Base-by-base conservation (phyloP, 2,888 invertebrate species). In the Oxyteleia sp. region DNA sequence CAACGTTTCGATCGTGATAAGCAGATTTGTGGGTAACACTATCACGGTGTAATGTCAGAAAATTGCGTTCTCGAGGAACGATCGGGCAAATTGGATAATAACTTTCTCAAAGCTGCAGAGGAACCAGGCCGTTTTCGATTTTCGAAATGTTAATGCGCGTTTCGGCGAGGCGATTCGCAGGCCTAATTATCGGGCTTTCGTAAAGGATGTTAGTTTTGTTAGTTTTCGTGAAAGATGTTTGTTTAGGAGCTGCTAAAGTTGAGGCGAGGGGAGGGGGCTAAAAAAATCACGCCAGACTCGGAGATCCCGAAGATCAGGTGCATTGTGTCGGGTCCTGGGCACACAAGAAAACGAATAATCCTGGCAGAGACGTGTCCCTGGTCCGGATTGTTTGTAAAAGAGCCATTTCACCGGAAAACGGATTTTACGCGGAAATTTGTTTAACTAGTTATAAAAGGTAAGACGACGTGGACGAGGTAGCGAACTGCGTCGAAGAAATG, bases 381-480 rank as follows among this genome's bases (percentile, higher is more conserved):
- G 23, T 53, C 53, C 26, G 4, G 11, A 53, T 18, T 49, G 3
- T 32, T 32, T 4, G 1, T 32, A 32, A 32, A 8, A 32, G 53
- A n/a, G 57, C 16, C 45, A 63, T 69, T 91, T 90, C 89, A 83
- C 68, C 87, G 90, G 89, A 90, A 89, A 89, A 79, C 82, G n/a
- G n/a, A 82, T 89, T 90, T 89, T 88, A 88, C 88, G 87, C 85
- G 85, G 88, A 91, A 92, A 91, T 92, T 91, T 90, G 90, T 91
- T 91, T 89, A 89, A 90, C 88, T 89, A 86, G 88, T 89, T 89
- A 87, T 87, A 89, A 88, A 43, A 88, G 86, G 85, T 87, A 89
- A 88, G 72, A 64, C 57, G 45, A 88, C 86, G 88, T 86, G 87
- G 88, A 84, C 82, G 78, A 81, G 76, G 51, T 59, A 72, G 74